These are phyloP conservation scores for Parasteatoda lunata DNA, from an alignment of 2,888 invertebrate genomes.

Conservation along the genomic window DNA sequence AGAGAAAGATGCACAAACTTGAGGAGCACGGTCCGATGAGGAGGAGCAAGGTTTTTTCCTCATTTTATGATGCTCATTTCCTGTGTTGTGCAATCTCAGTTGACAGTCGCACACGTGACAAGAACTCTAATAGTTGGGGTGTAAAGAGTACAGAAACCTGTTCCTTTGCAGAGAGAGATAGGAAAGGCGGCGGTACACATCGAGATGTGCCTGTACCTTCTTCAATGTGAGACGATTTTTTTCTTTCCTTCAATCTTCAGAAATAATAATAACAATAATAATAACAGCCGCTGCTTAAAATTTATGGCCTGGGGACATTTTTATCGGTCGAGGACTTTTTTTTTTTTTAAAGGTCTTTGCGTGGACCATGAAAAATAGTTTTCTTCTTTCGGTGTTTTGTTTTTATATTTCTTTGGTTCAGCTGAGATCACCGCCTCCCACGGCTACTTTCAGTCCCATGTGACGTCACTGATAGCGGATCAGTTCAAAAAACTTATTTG, in stretches of 20 bases:
- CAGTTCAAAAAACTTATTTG: no score
- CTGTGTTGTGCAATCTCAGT: conserved; percentile 64
- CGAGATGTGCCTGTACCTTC: not conserved
- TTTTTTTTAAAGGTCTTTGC: conserved; percentile 3
- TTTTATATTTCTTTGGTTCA: not conserved
- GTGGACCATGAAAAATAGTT: conserved; percentile 9
- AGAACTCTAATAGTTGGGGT: conserved; percentile 49
- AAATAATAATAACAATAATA: conserved; percentile 26
- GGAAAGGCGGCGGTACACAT: conserved; percentile 45
- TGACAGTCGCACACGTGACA: conserved; percentile 63
- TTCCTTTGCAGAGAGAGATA: conserved; percentile 26
- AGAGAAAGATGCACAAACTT: no score
- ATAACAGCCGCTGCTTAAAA: conserved; percentile 57
- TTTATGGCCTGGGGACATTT: conserved; percentile 51
- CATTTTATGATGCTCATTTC: conserved; percentile 64
- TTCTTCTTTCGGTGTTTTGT: not conserved
- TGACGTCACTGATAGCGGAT: not conserved
- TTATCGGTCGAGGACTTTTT: conserved; percentile 53
- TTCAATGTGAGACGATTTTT: conserved; percentile 7
- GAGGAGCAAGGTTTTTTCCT: conserved; percentile 45
- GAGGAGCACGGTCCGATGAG: conserved; percentile 24
- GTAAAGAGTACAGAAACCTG: conserved; percentile 56
- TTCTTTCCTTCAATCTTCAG: conserved; percentile 7
- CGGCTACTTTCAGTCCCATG: not conserved
- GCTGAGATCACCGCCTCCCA: not conserved